Evolutionary conservation across 2,113 vertebrate genomes (phyloP).

Genomic region (Amphiprion percula): DNA sequence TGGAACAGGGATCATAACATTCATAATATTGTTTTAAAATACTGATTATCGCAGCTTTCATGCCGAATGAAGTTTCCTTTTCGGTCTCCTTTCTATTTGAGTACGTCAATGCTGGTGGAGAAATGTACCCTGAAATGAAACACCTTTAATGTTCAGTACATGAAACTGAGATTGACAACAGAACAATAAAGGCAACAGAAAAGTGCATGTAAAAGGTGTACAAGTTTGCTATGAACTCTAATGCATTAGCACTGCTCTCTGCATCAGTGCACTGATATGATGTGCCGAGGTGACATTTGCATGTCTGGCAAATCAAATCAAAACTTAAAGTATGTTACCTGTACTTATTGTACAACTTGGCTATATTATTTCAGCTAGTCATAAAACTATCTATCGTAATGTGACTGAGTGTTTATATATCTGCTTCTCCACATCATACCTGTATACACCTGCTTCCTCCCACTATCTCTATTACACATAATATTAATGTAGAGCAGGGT

Average conservation of each 20-base stretch:
- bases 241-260: background rate
- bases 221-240: background rate
- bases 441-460: slow-evolving; percentile 59
- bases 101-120: too few relatives aligned
- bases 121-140: background rate
- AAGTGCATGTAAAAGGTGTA: background rate
- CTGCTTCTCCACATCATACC: slow-evolving; percentile 49
- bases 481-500: slow-evolving; percentile 76
- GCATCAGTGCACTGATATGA: background rate
- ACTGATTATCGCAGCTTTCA: background rate
- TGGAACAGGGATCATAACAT: too few relatives aligned
- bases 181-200: slow-evolving; percentile 1
- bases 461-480: slow-evolving; percentile 78
- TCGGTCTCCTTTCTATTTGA: too few relatives aligned
- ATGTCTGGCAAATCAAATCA: background rate
- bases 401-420: slow-evolving; percentile 26
- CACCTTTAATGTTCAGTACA: slow-evolving; percentile 3
- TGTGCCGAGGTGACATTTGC: slow-evolving; percentile 3
- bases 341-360: slow-evolving; percentile 12
- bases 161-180: slow-evolving; percentile 2
- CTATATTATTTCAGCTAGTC: slow-evolving; percentile 38
- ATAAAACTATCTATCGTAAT: slow-evolving; percentile 26
- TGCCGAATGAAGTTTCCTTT: background rate
- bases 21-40: background rate
- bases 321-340: slow-evolving; percentile 38